Base-by-base conservation (phyloP, 2,113 vertebrate species). In the Carettochelys insculpta region DNA sequence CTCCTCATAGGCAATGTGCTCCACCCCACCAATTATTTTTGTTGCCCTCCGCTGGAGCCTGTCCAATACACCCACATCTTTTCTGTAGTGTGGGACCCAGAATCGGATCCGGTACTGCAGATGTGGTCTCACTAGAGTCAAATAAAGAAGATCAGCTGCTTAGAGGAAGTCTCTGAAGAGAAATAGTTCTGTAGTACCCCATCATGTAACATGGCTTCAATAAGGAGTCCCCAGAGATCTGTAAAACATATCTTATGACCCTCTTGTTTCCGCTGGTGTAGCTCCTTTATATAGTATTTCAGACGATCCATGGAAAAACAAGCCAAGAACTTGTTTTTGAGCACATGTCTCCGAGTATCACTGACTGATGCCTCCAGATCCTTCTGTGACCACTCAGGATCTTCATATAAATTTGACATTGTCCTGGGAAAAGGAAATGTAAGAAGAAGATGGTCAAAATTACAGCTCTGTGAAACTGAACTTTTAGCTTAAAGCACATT, bases 361-460 rank as follows among this genome's bases (percentile, higher is more conserved):
- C 77, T 50, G 87, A 98, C 12, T 31, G 92, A 65, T 51, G 68
- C 56, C 48, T 97, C 95, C 38, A 99, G 95, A 90, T 98, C 97
- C 56, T 97, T 97, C 25, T 96, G 97, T 45, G 99, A 99, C 99
- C 99, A 99, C 38, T 98, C 51, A 52, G 98, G 93, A 48, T 99
- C 97, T 94, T 95, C 90, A 90, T 98, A 98, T 48, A 99, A 94
- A 43, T 95, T 96, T 52, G 98, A 96, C 97, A 98, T 97, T 34
- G 98, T 96, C 98, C 99, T 99, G 80, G 80, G 51, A 83, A 29
- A 8, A 82, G 58, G 5, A 80, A 86, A 31, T 10, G 43, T 0
- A 80, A 77, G 11, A 31, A 51, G 79, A 92, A 82, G 1, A 3
- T 5, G 78, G 54, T 93, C 29, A 61, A 22, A 95, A 92, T 45